phyloP scores from a whole-genome alignment of 2,113 vertebrate species.

The Perca flavescens region DNA sequence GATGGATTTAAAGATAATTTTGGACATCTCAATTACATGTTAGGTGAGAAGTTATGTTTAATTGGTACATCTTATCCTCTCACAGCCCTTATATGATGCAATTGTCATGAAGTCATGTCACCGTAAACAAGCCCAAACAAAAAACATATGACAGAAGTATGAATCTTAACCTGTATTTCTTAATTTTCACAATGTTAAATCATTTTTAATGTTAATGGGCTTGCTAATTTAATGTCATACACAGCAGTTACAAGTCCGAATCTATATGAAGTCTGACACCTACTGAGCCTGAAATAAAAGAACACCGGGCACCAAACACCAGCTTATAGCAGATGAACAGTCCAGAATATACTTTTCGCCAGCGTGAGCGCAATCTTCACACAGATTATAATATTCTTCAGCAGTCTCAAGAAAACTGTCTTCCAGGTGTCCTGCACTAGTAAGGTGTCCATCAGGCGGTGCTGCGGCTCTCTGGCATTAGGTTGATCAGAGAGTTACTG shows the following conservation, averaged over 20 bases:
- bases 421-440: neutral
- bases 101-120: neutral
- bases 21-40: too few relatives aligned
- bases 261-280: neutral
- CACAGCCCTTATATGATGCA: neutral
- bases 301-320: too few relatives aligned
- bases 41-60: neutral
- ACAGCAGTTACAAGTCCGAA: neutral
- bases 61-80: neutral
- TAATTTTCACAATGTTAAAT: neutral
- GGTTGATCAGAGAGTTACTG: conserved; percentile 94
- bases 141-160: neutral
- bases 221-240: neutral
- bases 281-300: neutral
- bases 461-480: conserved; percentile 81
- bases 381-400: neutral
- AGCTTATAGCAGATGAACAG: neutral
- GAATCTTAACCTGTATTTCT: neutral
- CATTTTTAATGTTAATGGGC: neutral
- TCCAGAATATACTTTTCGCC: neutral
- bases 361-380: neutral
- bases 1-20: neutral
- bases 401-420: neutral
- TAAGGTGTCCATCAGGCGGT: conserved; percentile 48
- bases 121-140: neutral